These are phyloP conservation scores for Lumbricus terrestris DNA, from an alignment of 2,888 invertebrate species.

Conservation along the genomic window DNA sequence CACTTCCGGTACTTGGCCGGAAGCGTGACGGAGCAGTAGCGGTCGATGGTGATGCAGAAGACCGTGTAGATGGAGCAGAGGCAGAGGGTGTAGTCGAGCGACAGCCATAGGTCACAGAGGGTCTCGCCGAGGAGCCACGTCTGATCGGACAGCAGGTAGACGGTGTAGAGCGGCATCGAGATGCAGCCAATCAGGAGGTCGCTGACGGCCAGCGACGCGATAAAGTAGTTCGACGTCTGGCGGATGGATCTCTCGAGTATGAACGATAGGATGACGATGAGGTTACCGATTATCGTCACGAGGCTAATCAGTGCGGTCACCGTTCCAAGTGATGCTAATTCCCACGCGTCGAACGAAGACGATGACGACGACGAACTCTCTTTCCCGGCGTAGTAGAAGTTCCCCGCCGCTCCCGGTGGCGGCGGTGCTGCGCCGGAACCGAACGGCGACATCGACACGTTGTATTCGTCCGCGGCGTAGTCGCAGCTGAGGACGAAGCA, in stretches of 20 bases:
- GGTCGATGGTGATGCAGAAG: slow-evolving; percentile 93
- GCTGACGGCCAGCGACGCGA: slow-evolving; percentile 93
- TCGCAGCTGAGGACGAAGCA: background rate
- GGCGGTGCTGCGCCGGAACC: background rate
- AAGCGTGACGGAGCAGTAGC: slow-evolving; percentile 97
- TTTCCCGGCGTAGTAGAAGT: too few species aligned
- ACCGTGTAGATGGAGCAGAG: slow-evolving; percentile 95
- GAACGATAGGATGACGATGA: slow-evolving; percentile 89
- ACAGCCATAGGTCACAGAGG: slow-evolving; percentile 95
- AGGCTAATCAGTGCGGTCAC: slow-evolving; percentile 83
- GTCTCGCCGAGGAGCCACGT: slow-evolving; percentile 91
- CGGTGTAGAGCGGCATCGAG: slow-evolving; percentile 79
- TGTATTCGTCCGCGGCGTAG: background rate
- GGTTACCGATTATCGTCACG: slow-evolving; percentile 87
- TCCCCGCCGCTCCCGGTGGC: too few species aligned
- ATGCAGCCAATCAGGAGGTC: slow-evolving; percentile 88
- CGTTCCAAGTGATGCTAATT: slow-evolving; percentile 82
- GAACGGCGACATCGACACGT: background rate
- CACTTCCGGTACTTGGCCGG: slow-evolving; percentile 96
- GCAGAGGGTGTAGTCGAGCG: slow-evolving; percentile 97
- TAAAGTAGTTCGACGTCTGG: slow-evolving; percentile 93
- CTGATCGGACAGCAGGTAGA: slow-evolving; percentile 90
- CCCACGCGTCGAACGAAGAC: slow-evolving; percentile 66
- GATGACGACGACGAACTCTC: too few species aligned
- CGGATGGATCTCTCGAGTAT: slow-evolving; percentile 84